These are phyloP conservation scores for Globodera ellingtonae DNA, from an alignment of 1,140 invertebrate species.

Conservation along the genomic window DNA sequence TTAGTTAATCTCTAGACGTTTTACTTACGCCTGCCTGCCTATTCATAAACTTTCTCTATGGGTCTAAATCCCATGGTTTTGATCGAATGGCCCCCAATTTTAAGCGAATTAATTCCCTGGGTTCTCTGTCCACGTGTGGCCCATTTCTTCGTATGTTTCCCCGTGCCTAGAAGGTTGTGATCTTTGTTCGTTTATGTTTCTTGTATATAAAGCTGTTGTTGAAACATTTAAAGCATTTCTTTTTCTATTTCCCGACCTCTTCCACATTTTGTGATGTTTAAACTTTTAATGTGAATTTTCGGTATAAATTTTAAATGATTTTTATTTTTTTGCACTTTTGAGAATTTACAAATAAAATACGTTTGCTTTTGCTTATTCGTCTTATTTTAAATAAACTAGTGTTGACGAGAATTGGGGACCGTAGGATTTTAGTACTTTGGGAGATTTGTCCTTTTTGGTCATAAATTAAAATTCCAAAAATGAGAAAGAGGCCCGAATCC, in stretches of 20 bases:
- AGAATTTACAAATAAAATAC: slow-evolving; percentile 11
- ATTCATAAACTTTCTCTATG: background rate
- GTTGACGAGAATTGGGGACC: slow-evolving; percentile 8
- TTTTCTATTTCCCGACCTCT: background rate
- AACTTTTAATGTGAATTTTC: slow-evolving; percentile 1
- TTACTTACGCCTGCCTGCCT: background rate
- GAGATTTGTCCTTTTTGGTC: no score
- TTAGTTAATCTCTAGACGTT: background rate
- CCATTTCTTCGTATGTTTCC: background rate
- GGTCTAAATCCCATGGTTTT: no score
- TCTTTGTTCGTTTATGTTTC: background rate
- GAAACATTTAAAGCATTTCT: background rate
- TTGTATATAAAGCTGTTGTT: background rate
- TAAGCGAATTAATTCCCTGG: background rate
- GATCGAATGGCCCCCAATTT: background rate
- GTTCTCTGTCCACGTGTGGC: slow-evolving; percentile 2
- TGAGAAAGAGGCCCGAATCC: no score
- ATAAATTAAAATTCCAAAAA: no score
- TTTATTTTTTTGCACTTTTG: background rate
- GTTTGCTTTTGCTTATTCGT: background rate
- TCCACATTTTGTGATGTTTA: slow-evolving; percentile 8
- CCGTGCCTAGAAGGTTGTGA: slow-evolving; percentile 16
- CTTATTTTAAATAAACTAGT: background rate
- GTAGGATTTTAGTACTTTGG: background rate
- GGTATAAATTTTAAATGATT: background rate